A percentile compares a stretch with the other conserved stretches of the same genome.
Evolutionary conservation across 2,888 invertebrate species (phyloP).

Genomic region (Patella ulyssiponensis): DNA sequence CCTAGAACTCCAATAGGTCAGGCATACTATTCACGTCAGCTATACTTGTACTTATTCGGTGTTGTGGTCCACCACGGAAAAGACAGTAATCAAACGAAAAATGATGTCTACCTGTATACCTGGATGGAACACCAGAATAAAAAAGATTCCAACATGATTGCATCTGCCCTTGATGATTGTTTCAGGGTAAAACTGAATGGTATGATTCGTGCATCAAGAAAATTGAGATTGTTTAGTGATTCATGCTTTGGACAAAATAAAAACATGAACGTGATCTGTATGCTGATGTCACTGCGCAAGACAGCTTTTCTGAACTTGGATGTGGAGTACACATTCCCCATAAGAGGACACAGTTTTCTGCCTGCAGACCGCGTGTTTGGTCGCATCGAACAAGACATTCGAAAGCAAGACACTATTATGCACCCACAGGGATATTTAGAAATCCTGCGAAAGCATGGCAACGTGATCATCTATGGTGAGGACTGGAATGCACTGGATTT

Average conservation of each 20-base stretch:
- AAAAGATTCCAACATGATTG: no score
- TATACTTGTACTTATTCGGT: constrained; percentile 20
- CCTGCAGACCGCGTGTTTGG: constrained; percentile 21
- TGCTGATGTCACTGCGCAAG: not conserved
- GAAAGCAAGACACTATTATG: constrained; percentile 16
- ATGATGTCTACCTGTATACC: constrained; percentile 15
- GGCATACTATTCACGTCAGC: constrained; percentile 19
- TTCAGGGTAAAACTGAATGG: not conserved
- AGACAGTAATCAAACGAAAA: not conserved
- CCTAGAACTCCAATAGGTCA: constrained; percentile 16
- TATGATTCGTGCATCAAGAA: no score
- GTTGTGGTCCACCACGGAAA: not conserved
- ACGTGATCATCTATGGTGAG: not conserved
- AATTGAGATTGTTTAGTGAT: not conserved
- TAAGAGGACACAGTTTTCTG: constrained; percentile 8
- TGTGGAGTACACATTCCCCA: constrained; percentile 11
- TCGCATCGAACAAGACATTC: constrained; percentile 14
- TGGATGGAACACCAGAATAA: not conserved
- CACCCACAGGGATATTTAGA: not conserved
- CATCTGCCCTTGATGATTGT: no score
- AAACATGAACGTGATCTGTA: constrained; percentile 7
- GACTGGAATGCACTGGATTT: constrained; percentile 15
- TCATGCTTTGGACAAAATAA: constrained; percentile 10
- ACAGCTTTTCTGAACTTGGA: not conserved
- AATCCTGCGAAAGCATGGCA: constrained; percentile 15